phyloP scores from a whole-genome alignment of 2,113 vertebrate genomes.

The Halichoeres trimaculatus region DNA sequence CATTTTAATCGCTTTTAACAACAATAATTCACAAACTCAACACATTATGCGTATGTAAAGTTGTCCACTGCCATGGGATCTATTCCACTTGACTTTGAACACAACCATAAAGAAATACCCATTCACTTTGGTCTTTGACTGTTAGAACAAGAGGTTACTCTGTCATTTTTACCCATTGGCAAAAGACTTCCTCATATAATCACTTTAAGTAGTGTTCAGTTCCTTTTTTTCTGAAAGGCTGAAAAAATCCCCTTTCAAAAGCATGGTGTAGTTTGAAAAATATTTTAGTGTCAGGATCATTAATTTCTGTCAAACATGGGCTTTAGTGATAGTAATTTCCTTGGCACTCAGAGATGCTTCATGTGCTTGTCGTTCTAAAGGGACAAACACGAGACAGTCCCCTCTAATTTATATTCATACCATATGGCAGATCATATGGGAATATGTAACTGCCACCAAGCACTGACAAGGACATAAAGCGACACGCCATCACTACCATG shows the following conservation, averaged over 20 bases:
- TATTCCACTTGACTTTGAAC: too few species aligned
- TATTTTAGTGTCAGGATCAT: not conserved
- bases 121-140: too few species aligned
- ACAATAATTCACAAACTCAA: too few species aligned
- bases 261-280: not conserved
- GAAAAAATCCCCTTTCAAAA: slow-evolving; percentile 6
- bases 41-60: too few species aligned
- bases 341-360: not conserved
- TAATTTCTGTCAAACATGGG: not conserved
- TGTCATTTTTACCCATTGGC: too few species aligned
- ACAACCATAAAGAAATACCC: too few species aligned
- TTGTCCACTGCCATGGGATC: too few species aligned
- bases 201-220: not conserved
- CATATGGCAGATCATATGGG: slow-evolving; percentile 69
- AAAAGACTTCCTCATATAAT: too few species aligned
- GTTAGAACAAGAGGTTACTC: too few species aligned
- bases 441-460: slow-evolving; percentile 61
- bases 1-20: too few species aligned
- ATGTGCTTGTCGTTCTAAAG: not conserved
- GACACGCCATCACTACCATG: slow-evolving; percentile 31
- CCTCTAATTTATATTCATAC: slow-evolving; percentile 50
- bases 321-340: not conserved
- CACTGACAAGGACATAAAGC: slow-evolving; percentile 38
- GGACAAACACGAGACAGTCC: slow-evolving; percentile 10
- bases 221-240: not conserved